Evolutionary conservation across 2,113 vertebrate species (phyloP).

Genomic region (Urocolius indicus): DNA sequence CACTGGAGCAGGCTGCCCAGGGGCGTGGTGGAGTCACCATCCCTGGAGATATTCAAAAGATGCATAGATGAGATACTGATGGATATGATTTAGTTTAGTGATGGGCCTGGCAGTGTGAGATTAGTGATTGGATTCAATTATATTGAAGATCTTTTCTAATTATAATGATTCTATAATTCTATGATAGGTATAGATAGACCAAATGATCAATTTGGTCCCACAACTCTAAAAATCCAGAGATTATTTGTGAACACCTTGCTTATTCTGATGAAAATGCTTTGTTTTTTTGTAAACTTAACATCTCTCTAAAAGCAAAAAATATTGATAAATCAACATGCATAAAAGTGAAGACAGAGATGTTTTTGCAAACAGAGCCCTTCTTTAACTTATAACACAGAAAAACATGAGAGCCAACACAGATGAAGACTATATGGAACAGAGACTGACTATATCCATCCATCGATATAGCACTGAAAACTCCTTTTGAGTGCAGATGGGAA

Average conservation of each 20-base stretch:
- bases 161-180: too few relatives aligned
- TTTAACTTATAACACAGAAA: constrained; percentile 43
- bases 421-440: constrained; percentile 46
- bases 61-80: too few relatives aligned
- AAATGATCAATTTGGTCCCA: not conserved
- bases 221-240: not conserved
- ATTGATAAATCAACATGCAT: not conserved
- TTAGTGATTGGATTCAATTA: too few relatives aligned
- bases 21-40: too few relatives aligned
- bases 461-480: constrained; percentile 49
- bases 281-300: not conserved
- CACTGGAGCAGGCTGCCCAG: too few relatives aligned
- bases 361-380: constrained; percentile 28
- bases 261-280: not conserved
- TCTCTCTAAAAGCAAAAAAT: not conserved
- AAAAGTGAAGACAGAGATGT: not conserved
- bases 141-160: too few relatives aligned
- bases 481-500: constrained; percentile 62
- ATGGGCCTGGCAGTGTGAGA: too few relatives aligned
- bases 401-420: not conserved
- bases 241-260: not conserved
- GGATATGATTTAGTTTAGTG: too few relatives aligned
- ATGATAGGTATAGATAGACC: not conserved
- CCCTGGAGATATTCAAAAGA: too few relatives aligned
- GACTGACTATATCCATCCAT: constrained; percentile 36